Evolutionary conservation across 2,113 vertebrate genomes (phyloP).

Genomic region (Proterorhinus semilunaris): DNA sequence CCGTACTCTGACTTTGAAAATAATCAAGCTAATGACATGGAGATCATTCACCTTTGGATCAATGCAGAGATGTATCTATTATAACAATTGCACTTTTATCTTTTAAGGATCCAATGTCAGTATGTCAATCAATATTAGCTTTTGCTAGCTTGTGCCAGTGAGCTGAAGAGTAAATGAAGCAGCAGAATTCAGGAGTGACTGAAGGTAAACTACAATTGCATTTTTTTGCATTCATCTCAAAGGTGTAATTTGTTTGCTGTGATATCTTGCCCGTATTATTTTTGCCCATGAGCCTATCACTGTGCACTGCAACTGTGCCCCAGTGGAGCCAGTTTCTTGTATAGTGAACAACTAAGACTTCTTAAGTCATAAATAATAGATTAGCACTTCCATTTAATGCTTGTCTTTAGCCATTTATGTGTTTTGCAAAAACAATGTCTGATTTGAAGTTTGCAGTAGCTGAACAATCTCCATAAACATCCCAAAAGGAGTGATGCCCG

Average conservation of each 20-base stretch:
- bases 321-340: conserved; percentile 35
- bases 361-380: conserved; percentile 35
- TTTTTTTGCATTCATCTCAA: conserved; percentile 22
- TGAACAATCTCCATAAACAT: conserved; percentile 23
- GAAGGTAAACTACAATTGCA: neutral
- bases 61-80: conserved; percentile 61
- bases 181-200: conserved; percentile 30
- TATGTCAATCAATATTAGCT: conserved; percentile 58
- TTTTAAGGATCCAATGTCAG: conserved; percentile 51
- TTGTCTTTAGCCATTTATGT: conserved; percentile 52
- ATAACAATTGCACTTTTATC: conserved; percentile 76
- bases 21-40: conserved; percentile 28
- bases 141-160: conserved; percentile 43
- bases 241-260: conserved; percentile 40
- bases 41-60: conserved; percentile 45
- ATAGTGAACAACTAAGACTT: conserved; percentile 26
- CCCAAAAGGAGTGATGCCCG: conserved; percentile 48
- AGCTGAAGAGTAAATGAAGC: conserved; percentile 28
- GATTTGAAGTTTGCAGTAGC: conserved; percentile 62
- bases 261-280: conserved; percentile 40
- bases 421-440: conserved; percentile 26
- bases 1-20: conserved; percentile 16
- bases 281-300: conserved; percentile 44
- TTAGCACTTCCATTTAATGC: conserved; percentile 42
- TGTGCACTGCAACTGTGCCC: conserved; percentile 65